These are phyloP conservation scores for Hydra vulgaris DNA, from an alignment of 30 jellyfish, hydroid and myxozoan genomes.

Conservation along the genomic window DNA sequence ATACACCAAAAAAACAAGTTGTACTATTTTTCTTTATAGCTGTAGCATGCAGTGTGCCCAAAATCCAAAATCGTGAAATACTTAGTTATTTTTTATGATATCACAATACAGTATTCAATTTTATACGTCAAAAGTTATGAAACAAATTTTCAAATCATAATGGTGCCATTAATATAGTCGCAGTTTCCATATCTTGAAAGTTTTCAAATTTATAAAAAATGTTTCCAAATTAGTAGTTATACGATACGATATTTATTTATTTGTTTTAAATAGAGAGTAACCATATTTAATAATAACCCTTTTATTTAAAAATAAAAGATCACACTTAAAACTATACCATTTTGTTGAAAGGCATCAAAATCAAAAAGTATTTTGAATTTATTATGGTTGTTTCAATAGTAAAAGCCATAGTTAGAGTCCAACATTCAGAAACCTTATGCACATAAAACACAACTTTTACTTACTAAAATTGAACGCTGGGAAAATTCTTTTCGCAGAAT, in stretches of 20 bases:
- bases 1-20: no score
- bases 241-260: no score
- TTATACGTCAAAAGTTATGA: not conserved
- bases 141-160: not conserved
- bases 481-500: constrained; percentile 39
- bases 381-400: not conserved
- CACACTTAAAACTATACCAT: not conserved
- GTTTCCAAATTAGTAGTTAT: no score
- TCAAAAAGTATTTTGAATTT: not conserved
- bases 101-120: no score
- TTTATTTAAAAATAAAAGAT: not conserved
- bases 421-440: not conserved
- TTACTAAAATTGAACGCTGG: constrained; percentile 80
- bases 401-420: not conserved
- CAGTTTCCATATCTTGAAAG: no score
- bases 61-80: no score
- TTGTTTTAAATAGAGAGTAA: no score
- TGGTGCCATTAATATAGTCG: not conserved
- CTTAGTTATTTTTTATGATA: no score
- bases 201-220: no score
- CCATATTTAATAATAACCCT: no score
- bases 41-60: no score
- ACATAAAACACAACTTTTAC: constrained; percentile 21
- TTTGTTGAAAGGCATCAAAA: not conserved
- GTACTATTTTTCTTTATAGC: no score